Base-by-base conservation (phyloP, 2,888 invertebrate species). In the Archaeoteleia sp. region DNA sequence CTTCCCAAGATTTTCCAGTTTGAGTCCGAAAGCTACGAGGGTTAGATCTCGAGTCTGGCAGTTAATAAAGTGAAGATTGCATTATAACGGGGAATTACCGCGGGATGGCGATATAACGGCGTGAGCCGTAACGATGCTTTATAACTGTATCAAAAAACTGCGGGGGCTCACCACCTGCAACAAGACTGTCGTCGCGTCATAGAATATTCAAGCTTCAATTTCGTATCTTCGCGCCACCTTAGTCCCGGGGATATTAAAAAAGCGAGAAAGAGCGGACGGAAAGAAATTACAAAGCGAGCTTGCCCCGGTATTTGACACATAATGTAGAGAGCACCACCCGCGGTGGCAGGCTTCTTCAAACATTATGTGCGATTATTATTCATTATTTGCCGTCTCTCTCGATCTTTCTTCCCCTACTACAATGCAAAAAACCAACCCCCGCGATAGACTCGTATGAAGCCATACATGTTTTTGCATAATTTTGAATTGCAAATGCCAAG, bases 161-260 rank as follows among this genome's bases (percentile, higher is more conserved):
- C 67, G 60, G 63, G 61, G 51, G 62, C 67, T 53, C 51, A 63
- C 71, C 62, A 71, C 70, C 63, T 67, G 67, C 70, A 62, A 58
- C 74, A n/a, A n/a, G 68, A 62, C 75, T 67, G 74, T 74, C 76
- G 75, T 73, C 80, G 78, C 81, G 78, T 80, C 81, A 82, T 84
- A 78, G 82, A 85, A 83, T 84, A 84, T 85, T 85, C 80, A 83
- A 83, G 82, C 79, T 81, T 82, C 83, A 83, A 83, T 84, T 84
- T 83, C 84, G 82, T 84, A 82, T 79, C 79, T 71, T 76, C 74
- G 74, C 76, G 42, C 48, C 45, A 57, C 62, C 65, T 65, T 58
- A 67, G 69, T 62, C 67, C 42, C 62, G 58, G 74, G 55, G 77
- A 79, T 82, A 83, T 82, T 81, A 81, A 82, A 80, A 81, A 77